Percentiles rank a stretch among this genome's conserved stretches.
Evolutionary conservation across 2,797 vertebrate genomes (phyloP).

Genomic region (Gallinago nigripennis): DNA sequence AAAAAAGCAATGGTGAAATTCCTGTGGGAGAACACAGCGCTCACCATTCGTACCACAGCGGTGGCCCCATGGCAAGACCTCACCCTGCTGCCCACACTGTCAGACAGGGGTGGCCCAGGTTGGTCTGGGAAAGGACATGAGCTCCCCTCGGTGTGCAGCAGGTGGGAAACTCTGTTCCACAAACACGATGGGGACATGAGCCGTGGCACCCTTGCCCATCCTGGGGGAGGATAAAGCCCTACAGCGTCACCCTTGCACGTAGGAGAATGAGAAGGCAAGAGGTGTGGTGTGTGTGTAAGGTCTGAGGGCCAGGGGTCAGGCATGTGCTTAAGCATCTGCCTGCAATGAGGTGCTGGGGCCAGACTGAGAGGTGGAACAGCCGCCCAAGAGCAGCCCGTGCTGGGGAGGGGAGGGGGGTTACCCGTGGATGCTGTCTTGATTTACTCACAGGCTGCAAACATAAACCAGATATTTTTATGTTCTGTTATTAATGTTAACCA

Average conservation of each 20-base stretch:
- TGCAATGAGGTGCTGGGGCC: neutral
- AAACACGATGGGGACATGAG: rapidly evolving
- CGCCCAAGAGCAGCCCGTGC: neutral
- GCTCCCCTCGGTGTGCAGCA: rapidly evolving
- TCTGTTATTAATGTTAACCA: constrained; percentile 28
- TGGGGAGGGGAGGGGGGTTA: neutral
- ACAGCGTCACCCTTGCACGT: neutral
- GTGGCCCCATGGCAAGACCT: neutral
- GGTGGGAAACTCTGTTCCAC: neutral
- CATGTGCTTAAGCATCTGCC: neutral
- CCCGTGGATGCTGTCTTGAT: neutral
- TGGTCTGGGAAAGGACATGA: neutral
- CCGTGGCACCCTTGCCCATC: neutral
- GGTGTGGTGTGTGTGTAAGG: rapidly evolving
- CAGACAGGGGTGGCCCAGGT: neutral
- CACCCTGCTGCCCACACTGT: neutral
- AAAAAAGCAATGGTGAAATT: neutral
- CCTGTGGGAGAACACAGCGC: neutral
- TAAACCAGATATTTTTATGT: constrained; percentile 18
- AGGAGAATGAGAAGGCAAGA: rapidly evolving
- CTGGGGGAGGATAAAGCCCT: neutral
- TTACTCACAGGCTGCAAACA: constrained; percentile 8
- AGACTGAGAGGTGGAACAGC: neutral
- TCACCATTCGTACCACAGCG: neutral
- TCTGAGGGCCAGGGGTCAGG: neutral